A percentile compares a stretch with the other conserved stretches of the same genome.
These are phyloP conservation scores for Volucella inflata DNA, from an alignment of 2,888 invertebrate species.

Conservation along the genomic window DNA sequence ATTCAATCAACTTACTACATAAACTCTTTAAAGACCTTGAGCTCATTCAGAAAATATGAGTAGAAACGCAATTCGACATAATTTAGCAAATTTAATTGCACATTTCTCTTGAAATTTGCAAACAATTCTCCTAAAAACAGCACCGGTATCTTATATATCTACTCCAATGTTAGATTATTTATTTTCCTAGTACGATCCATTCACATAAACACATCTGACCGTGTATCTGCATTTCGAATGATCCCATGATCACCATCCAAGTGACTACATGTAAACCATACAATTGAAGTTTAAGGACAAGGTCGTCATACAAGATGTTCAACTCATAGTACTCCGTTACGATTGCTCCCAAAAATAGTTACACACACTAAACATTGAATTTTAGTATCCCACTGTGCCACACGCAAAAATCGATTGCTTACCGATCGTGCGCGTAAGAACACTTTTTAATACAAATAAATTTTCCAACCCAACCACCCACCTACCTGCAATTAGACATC, in stretches of 20 bases:
- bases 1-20: no score
- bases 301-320: constrained; percentile 6
- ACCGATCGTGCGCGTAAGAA: constrained; percentile 27
- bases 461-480: constrained; percentile 43
- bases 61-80: no score
- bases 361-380: constrained; percentile 4
- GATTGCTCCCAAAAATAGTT: constrained; percentile 40
- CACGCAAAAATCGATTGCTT: constrained; percentile 33
- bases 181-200: neutral
- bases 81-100: no score
- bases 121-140: neutral
- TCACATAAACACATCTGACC: constrained; percentile 7
- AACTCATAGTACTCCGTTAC: neutral
- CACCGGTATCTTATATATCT: constrained; percentile 6
- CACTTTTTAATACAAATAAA: constrained; percentile 18
- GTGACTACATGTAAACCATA: constrained; percentile 3
- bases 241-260: constrained; percentile 24
- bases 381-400: constrained; percentile 20
- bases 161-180: neutral
- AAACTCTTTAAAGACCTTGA: no score
- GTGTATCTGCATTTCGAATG: neutral
- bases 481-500: constrained; percentile 67
- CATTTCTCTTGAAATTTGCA: neutral
- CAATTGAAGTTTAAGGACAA: constrained; percentile 44
- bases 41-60: no score